Evolutionary conservation across 1,140 invertebrate species (phyloP), one percentile per base, ranked within the genome.

Genomic region (Ostrea edulis): DNA sequence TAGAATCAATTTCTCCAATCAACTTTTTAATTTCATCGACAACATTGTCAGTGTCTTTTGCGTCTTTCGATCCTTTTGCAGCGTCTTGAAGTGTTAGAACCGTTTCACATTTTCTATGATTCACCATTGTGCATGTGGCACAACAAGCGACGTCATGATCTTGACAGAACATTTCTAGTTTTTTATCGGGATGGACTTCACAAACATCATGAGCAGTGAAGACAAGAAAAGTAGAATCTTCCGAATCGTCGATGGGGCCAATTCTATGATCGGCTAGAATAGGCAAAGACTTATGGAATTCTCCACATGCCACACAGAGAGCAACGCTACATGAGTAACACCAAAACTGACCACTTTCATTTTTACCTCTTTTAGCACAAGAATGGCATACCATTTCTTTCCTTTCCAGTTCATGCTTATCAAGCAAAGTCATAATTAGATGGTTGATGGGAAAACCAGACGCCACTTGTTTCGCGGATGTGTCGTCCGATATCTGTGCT

Each of bases 81-180:
- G 71, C 53, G 51, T 88, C 83, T 58, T 88, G n/a, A n/a, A 81
- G 54, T 14, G 87, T 68, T 52, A 71, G n/a, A 8, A 88, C 87
- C 9, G 68, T 77, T 17, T 85, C 54, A 82, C 55, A 86, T 20
- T 82, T 65, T 22, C 71, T 82, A 52, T 88, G 84, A 5, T 86
- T n/a, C 8, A 68, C 9, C 9, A 51, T 62, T 65, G 84, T 35
- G 51, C 87, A 86, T 9, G 77, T 44, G 9, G 35, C 77, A 35
- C 87, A 88, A 12, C 84, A 82, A 52, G 68, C 12, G 8, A 11
- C n/a, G 51, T 88, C 29, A n/a, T 88, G 84, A 54, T 88, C 54
- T 51, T 53, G 14, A 44, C 84, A 88, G 29, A 62, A 85, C 12
- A n/a, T 53, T 53, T 82, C 87, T 0, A 84, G 12, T 8, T 29